Percentiles rank a stretch among this genome's conserved stretches.
Conservation (phyloP, 2,797 vertebrate genomes). For the Bradypus variegatus region DNA sequence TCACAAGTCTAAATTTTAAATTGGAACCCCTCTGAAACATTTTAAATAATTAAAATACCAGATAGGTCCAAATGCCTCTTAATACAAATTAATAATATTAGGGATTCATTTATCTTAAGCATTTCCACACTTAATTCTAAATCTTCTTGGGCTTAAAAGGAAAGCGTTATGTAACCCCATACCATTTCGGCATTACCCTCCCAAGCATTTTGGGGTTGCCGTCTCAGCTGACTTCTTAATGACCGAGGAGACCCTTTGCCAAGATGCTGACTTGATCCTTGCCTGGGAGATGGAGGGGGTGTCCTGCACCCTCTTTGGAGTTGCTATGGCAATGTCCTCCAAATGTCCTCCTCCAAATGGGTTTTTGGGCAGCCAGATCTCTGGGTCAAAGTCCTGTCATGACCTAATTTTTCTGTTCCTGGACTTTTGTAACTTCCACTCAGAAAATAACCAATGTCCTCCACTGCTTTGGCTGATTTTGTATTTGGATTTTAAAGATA, state of each 20-base stretch:
- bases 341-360: not conserved
- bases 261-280: not conserved
- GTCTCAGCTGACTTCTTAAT: not conserved
- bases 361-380: not conserved
- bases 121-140: not conserved
- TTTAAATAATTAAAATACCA: not conserved
- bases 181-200: not conserved
- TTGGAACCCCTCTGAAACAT: not conserved
- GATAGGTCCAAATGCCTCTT: not conserved
- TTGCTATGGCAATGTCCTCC: not conserved
- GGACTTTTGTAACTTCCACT: not conserved
- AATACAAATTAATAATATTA: not conserved
- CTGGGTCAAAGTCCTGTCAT: not conserved
- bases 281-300: not conserved
- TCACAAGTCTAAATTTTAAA: constrained; percentile 3
- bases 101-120: not conserved
- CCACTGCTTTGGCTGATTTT: not conserved
- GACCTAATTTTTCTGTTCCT: constrained; percentile 15
- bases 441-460: not conserved
- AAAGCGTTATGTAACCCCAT: accelerated
- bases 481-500: not conserved
- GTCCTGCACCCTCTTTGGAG: not conserved
- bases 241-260: not conserved
- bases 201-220: not conserved
- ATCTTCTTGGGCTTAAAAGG: not conserved